phyloP scores from a whole-genome alignment of 2,113 vertebrate genomes.

The Monarcha castaneiventris region DNA sequence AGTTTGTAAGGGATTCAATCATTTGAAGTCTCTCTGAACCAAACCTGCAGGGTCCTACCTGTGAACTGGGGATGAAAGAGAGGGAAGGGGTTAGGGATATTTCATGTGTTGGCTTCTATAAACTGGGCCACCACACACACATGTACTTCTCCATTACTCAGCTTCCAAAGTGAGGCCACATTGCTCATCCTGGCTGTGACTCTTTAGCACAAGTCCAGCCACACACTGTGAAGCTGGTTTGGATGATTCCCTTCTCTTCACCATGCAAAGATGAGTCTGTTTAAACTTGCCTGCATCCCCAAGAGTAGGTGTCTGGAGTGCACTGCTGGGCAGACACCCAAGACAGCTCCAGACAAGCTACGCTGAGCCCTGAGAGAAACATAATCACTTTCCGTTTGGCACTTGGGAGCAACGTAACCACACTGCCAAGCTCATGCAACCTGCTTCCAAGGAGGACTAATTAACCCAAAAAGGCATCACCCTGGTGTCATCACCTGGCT shows the following conservation, averaged over 20 bases:
- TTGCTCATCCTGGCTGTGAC: not conserved
- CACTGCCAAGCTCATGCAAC: not conserved
- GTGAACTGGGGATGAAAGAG: not conserved
- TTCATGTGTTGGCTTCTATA: not conserved
- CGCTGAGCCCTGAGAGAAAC: not conserved
- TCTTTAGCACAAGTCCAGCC: not conserved
- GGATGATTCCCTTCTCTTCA: not conserved
- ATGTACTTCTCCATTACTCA: not conserved
- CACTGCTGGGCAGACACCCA: not conserved
- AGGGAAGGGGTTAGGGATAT: not conserved
- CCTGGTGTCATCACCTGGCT: not conserved
- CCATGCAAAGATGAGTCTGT: not conserved
- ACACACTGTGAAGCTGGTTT: not conserved
- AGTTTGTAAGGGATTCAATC: not conserved
- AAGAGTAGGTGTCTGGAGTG: conserved; percentile 5
- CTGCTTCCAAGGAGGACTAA: not conserved
- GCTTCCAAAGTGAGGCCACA: not conserved
- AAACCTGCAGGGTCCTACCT: not conserved
- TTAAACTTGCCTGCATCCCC: not conserved
- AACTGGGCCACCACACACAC: not conserved
- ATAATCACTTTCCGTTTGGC: not conserved
- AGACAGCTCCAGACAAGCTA: not conserved
- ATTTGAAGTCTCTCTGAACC: not conserved
- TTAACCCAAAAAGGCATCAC: not conserved
- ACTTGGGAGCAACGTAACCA: not conserved